Evolutionary conservation across 2,113 vertebrate genomes (phyloP), one percentile per base, ranked within the genome.

Genomic region (Corythornis vintsioides): DNA sequence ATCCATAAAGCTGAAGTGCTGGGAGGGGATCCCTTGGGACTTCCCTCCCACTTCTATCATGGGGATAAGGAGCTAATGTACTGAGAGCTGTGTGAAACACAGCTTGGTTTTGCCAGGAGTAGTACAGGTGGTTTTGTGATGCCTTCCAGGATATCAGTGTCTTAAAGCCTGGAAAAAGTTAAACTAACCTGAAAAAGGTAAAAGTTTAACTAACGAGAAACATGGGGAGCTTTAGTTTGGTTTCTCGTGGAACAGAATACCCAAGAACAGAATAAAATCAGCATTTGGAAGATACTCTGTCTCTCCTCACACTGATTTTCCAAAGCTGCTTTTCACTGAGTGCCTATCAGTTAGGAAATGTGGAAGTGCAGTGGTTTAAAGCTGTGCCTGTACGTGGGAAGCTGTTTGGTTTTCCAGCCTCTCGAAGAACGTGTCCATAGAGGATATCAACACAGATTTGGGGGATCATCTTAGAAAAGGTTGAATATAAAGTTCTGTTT

Each of bases 401-500:
- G 31, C 78, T 91, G 24, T 81, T 93, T 26, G 83, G 3, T 86
- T 92, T 96, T 91, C 83, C 57, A 80, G 63, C 21, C 53, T 88
- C 70, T 92, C 65, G 83, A 91, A 93, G 80, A 88, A 92, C 85
- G 71, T 89, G 75, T 80, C 89, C 91, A 78, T 65, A 92, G 89
- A 94, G 91, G 75, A 94, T 92, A 94, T 96, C 82, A 94, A 61
- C 85, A 77, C 64, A 83, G 56, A 94, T 94, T 92, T 95, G 82
- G 79, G 79, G 67, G n/a, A 89, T 94, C 87, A 74, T 91, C 84
- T 89, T 76, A 65, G 91, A 83, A 92, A 87, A 93, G 56, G 78
- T 56, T 88, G 94, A 92, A 92, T 94, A 91, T 71, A 83, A 94
- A 91, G 69, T 91, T 95, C 80, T 89, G 94, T 95, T 96, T 94